Base-by-base conservation (phyloP, 2,888 invertebrate species). In the Atherix ibis region DNA sequence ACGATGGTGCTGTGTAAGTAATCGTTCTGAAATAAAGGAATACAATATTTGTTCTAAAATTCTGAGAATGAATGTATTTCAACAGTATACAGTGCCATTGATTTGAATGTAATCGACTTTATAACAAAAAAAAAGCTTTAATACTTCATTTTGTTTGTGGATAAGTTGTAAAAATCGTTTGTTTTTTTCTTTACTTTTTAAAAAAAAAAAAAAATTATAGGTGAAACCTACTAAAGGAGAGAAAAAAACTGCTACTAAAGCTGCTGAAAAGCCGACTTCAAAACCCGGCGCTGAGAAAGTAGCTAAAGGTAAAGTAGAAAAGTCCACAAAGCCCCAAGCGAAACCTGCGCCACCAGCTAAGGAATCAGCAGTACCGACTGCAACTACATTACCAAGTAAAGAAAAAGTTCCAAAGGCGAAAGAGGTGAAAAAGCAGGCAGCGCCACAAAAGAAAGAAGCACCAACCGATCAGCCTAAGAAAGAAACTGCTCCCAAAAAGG, bases 381-480 rank as follows among this genome's bases (percentile, higher is more conserved):
- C n/a, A n/a, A n/a, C n/a, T n/a, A n/a, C n/a, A n/a, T n/a, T n/a
- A n/a, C n/a, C n/a, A n/a, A n/a, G n/a, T n/a, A n/a, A n/a, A n/a
- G 32, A 45, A 9, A 43, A 42, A 18, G 41, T 44, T 9, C 48
- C 50, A 19, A 33, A 42, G 10, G 55, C 52, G 13, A 56, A 56
- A 40, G 57, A 55, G 17, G 53, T 50, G 8, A 55, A 54, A 41
- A 50, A 51, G 48, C 68, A 68, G 50, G 66, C 67, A 22, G n/a
- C n/a, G n/a, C n/a, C n/a, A n/a, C n/a, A n/a, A n/a, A n/a, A n/a
- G n/a, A n/a, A n/a, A n/a, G n/a, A n/a, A n/a, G n/a, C n/a, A n/a
- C n/a, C n/a, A n/a, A n/a, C n/a, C n/a, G n/a, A n/a, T n/a, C n/a
- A n/a, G n/a, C 32, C 38, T n/a, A 35, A 34, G 10, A 32, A 39